Base-by-base conservation (phyloP, 2,888 invertebrate species). In the Cylloceria caligata region DNA sequence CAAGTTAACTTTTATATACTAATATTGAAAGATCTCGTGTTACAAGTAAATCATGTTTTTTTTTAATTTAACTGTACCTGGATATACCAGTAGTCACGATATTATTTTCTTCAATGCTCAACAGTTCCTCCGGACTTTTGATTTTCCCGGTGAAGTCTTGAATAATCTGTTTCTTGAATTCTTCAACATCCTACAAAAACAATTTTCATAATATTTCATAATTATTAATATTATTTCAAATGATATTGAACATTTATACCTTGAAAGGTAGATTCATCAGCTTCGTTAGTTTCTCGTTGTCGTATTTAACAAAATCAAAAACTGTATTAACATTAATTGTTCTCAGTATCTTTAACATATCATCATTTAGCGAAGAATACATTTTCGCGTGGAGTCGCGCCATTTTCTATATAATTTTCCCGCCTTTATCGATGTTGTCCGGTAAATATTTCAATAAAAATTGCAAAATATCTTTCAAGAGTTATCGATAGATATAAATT, bases 271-370 rank as follows among this genome's bases (percentile, higher is more conserved):
- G 90, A 88, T 93, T 93, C 7, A 94, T 93, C 67, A 94, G 86
- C 16, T 88, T 89, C 45, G 93, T 89, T 81, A 96, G 88, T 86
- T 94, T 94, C 80, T 94, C 94, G 16, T 93, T 90, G 87, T 95
- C 94, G 87, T 94, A 94, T 85, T 93, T 91, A 78, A 95, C 90
- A 90, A 95, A 95, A 87, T 96, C 94, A 42, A 94, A 88, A 49
- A 94, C 90, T 9, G 95, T 95, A 81, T 88, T 92, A 80, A 96
- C 94, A 72, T 94, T 93, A 87, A 94, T 94, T 75, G 92, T 93
- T 57, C 92, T 87, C n/a, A 96, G 93, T 80, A 87, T 88, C 84
- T 93, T 91, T 34, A 95, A 65, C 30, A 93, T 87, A 78, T 87
- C 88, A 81, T 94, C 93, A 2, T 93, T 93, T 13, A 96, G 88